phyloP scores from a whole-genome alignment of 2,113 vertebrate genomes.

The Ceyx melanurus region DNA sequence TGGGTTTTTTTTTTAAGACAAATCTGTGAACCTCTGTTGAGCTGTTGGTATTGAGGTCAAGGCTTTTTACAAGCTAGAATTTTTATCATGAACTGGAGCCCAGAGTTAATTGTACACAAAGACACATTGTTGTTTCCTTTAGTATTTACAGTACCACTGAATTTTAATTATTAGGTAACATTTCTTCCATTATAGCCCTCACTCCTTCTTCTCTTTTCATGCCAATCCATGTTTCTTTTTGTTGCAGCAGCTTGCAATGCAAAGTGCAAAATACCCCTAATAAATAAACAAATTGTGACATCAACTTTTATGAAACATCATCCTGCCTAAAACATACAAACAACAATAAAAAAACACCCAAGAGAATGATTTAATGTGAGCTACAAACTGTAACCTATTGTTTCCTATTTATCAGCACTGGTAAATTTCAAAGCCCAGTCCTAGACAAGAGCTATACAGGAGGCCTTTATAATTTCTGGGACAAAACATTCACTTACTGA shows the following conservation, averaged over 20 bases:
- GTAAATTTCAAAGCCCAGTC: conserved; percentile 5
- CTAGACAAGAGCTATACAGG: conserved; percentile 43
- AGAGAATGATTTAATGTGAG: background rate
- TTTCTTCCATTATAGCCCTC: conserved; percentile 59
- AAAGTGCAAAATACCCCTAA: conserved; percentile 14
- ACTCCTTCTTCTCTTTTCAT: conserved; percentile 49
- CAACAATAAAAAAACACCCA: background rate
- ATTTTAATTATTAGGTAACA: conserved; percentile 74
- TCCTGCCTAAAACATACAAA: background rate
- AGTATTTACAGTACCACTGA: conserved; percentile 70
- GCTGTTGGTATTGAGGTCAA: conserved; percentile 70
- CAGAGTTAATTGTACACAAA: conserved; percentile 76
- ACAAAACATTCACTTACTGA: conserved; percentile 31
- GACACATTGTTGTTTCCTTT: conserved; percentile 72
- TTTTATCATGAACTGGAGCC: conserved; percentile 71
- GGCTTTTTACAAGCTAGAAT: conserved; percentile 70
- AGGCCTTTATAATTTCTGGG: conserved; percentile 43
- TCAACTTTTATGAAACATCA: background rate
- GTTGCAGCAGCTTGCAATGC: background rate
- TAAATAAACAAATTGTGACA: conserved; percentile 29
- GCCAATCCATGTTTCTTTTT: conserved; percentile 37
- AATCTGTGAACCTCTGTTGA: conserved; percentile 65
- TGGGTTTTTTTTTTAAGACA: background rate
- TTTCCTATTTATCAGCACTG: conserved; percentile 20
- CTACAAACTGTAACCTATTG: conserved; percentile 23